phyloP scores from a whole-genome alignment of 1,140 invertebrate species.

The Caenorhabditis tropicalis region DNA sequence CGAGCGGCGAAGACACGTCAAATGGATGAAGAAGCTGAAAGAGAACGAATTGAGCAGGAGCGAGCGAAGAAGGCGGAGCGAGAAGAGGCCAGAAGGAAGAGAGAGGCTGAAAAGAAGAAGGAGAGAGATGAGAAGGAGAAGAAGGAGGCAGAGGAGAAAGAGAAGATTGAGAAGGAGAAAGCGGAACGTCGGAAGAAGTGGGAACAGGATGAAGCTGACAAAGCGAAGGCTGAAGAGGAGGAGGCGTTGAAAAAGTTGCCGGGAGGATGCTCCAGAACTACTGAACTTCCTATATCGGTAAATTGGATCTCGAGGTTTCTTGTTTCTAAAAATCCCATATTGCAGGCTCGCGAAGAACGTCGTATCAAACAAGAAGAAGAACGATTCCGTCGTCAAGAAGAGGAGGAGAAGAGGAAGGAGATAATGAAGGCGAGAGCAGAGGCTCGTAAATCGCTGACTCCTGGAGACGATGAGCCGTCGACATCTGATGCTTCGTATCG shows the following conservation, averaged over 20 bases:
- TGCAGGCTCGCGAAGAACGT: not conserved
- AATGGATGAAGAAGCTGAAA: conserved; percentile 2
- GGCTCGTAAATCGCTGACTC: not conserved
- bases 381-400: not conserved
- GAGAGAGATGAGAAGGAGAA: not conserved
- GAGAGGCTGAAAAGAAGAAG: not conserved
- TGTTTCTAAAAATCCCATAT: not conserved
- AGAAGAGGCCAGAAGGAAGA: not conserved
- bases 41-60: not conserved
- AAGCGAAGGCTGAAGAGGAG: not conserved
- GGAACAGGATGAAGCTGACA: not conserved
- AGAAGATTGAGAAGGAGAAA: not conserved
- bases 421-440: not conserved
- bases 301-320: not conserved
- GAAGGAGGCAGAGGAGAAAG: not conserved
- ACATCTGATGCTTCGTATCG: not conserved
- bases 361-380: not conserved
- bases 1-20: not conserved
- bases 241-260: too few species aligned
- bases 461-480: not conserved
- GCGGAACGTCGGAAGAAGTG: not conserved
- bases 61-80: not conserved
- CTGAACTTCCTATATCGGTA: not conserved
- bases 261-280: too few species aligned
- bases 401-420: not conserved